Evolutionary conservation across 1,140 invertebrate genomes (phyloP), one percentile per base, ranked within the genome.

Genomic region (Monochamus saltuarius): DNA sequence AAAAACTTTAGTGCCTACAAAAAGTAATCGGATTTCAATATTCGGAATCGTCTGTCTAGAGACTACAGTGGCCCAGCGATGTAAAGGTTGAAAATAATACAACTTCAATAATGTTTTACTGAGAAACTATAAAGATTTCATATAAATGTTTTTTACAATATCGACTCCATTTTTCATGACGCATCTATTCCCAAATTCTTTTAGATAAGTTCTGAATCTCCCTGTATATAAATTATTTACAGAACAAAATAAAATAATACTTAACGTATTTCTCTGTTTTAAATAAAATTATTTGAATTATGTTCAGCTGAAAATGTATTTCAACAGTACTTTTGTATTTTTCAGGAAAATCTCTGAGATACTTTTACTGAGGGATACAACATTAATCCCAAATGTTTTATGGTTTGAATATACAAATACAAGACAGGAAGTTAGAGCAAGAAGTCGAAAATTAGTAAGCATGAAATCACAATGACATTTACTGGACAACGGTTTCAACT

Each of bases 381-480:
- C 93, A 7, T 78, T 95, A 29, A 97, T 97, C 75, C 94, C 94
- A 10, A 95, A 97, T 75, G 89, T 96, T 7, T 75, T 96, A 55
- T 96, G 93, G 92, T 97, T 97, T 75, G 94, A 96, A 73, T 97
- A 96, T 74, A 94, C 90, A n/a, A 91, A 88, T 52, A 88, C 89
- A 49, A 78, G 92, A 59, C 87, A 89, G 68, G 92, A 94, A 76
- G 85, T 87, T 9, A 40, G 89, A 69, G 87, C 87, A 29, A 83
- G 90, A 70, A 88, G 89, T 47, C 81, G 92, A 64, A 95, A 95
- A 78, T 79, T 93, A 61, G 88, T 89, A 1, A 90, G 89, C 8
- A 86, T 92, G 81, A 94, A 94, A 80, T 90, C 88, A 8, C 92
- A 94, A 86, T 95, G 87, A 92, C 84, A 82, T 79, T 81, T 74